Base-by-base conservation (phyloP, 2,888 invertebrate species). In the Philereme vetulata region DNA sequence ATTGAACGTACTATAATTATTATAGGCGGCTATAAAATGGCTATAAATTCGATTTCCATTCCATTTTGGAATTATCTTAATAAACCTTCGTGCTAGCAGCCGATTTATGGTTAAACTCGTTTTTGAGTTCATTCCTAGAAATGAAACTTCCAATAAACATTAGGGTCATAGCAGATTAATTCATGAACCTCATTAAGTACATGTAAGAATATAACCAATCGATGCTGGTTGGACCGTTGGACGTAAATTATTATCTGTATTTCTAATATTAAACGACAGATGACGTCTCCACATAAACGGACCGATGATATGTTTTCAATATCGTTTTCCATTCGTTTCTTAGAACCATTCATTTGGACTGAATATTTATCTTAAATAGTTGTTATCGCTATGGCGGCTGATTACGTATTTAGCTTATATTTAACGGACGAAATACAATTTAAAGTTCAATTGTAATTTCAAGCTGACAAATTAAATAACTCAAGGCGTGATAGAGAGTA, bases 21-120 rank as follows among this genome's bases (percentile, higher is more conserved):
- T 57, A 51, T 56, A 60, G 67, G 65, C 62, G 65, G 60, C 54
- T 63, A 61, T 43, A 45, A 58, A 62, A 58, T 55, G 62, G 58
- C 58, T 62, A 61, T 60, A 64, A 62, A 59, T 64, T 62, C 38
- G 60, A 64, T 55, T 57, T 60, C 5, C n/a, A 53, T 36, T 50
- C 11, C 40, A 11, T 44, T 38, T 58, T 43, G 9, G 11, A 56
- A 46, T 47, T 45, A 34, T 40, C 35, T 45, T 40, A 36, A n/a
- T 38, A 40, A 21, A 10, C 44, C 7, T 42, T 53, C 47, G 36
- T 43, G 43, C 42, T 1, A 38, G 46, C 32, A 34, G 46, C 46
- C 46, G 46, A 46, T 33, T 42, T 10, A 44, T 9, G n/a, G 38
- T 38, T 6, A 8, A 9, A 2, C 8, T 34, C 46, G 34, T 9